Evolutionary conservation across 2,888 invertebrate genomes (phyloP).

Genomic region (Rhagium mordax): DNA sequence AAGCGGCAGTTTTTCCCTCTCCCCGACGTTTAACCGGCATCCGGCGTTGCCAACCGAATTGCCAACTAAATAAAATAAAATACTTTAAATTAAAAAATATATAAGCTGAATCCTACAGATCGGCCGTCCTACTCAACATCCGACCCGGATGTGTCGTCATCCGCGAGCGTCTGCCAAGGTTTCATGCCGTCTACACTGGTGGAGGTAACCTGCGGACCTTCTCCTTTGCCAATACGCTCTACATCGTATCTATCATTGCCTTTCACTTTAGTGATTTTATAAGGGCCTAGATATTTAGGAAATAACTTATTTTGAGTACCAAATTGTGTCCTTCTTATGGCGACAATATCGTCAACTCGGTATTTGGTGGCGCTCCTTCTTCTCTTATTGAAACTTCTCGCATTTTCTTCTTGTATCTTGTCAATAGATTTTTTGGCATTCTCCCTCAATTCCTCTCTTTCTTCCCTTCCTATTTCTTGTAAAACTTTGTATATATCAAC

Average conservation of each 20-base stretch:
- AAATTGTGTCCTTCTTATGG: slow-evolving; percentile 63
- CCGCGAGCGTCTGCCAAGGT: no score
- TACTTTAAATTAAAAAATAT: no score
- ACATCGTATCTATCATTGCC: no score
- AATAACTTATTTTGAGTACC: slow-evolving; percentile 56
- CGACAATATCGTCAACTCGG: slow-evolving; percentile 56
- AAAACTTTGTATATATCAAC: slow-evolving; percentile 57
- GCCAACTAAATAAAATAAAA: no score
- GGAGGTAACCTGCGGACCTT: no score
- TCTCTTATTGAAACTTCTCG: background rate
- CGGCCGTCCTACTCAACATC: background rate
- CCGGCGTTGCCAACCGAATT: no score
- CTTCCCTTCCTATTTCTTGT: slow-evolving; percentile 36
- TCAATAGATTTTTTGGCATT: background rate
- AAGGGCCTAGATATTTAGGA: slow-evolving; percentile 61
- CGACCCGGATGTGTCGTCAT: no score
- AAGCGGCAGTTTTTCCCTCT: no score
- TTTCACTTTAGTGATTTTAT: slow-evolving; percentile 45
- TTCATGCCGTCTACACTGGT: no score
- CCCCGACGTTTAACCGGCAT: no score
- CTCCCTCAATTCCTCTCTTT: slow-evolving; percentile 13
- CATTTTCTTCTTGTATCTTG: background rate
- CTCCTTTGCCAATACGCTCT: no score
- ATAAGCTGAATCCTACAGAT: background rate
- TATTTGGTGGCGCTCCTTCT: slow-evolving; percentile 37